Percentiles rank a stretch among this genome's conserved stretches.
Evolutionary conservation across 2,888 invertebrate genomes (phyloP).

Genomic region (Mimumesa dahlbomi): DNA sequence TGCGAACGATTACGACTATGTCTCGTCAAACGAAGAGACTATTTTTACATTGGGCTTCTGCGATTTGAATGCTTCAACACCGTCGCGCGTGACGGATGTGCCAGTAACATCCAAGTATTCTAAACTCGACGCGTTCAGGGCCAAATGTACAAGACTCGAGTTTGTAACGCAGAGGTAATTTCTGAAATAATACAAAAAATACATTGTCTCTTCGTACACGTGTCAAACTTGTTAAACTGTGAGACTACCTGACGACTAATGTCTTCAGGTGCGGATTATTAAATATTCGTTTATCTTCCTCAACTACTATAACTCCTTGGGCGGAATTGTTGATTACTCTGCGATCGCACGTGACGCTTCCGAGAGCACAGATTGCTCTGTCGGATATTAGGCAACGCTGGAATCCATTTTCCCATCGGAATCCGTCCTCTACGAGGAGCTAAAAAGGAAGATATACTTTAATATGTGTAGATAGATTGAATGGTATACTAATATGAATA

Average conservation of each 20-base stretch:
- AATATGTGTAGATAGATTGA: neutral
- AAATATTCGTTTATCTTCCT: conserved; percentile 69
- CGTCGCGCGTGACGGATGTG: conserved; percentile 84
- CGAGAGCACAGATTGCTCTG: conserved; percentile 75
- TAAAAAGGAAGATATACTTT: conserved; percentile 21
- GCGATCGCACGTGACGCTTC: conserved; percentile 68
- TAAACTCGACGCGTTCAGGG: conserved; percentile 83
- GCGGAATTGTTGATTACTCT: conserved; percentile 66
- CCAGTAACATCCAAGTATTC: conserved; percentile 85
- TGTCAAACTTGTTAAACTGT: neutral
- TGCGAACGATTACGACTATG: conserved; percentile 42
- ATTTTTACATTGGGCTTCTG: conserved; percentile 82
- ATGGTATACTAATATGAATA: too few relatives aligned
- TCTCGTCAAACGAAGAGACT: conserved; percentile 73
- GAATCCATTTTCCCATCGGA: conserved; percentile 35
- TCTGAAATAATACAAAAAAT: conserved; percentile 73
- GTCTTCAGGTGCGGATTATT: conserved; percentile 76
- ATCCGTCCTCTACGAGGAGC: conserved; percentile 56
- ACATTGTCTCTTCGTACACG: neutral
- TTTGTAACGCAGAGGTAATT: conserved; percentile 85
- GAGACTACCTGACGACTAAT: conserved; percentile 75
- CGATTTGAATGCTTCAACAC: conserved; percentile 83
- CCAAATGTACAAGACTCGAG: conserved; percentile 83
- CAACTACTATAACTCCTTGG: conserved; percentile 65
- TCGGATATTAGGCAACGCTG: conserved; percentile 66